Base-by-base conservation (phyloP, 1,140 invertebrate species). In the Drosophila dunni region DNA sequence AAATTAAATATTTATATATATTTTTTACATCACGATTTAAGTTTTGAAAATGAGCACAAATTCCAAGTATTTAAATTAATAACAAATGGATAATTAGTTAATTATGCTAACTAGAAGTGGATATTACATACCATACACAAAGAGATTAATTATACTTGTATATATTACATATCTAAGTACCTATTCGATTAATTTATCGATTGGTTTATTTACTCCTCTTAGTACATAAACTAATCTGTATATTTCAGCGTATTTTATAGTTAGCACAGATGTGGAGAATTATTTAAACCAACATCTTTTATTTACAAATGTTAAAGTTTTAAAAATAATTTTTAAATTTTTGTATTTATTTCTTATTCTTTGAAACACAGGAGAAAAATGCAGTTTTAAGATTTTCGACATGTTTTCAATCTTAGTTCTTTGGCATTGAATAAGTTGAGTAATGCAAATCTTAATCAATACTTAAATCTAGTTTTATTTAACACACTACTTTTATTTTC, bases 21-120 rank as follows among this genome's bases (percentile, higher is more conserved):
- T 70, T 10, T 42, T 53, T 34, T 60, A 67, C 69, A 72, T 60
- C 50, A 58, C 56, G 38, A 57, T 50, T 70, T 17, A 42, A 85
- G 63, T 44, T 60, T 57, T 38, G 67, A 70, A 78, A 86, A 66
- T 79, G 79, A 86, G 83, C 71, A 76, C 76, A 82, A 67, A 42
- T 67, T 67, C 45, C 48, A 68, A 60, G 50, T 34, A 17, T 24
- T 33, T 60, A 29, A 60, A 10, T 33, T 60, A 17, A 11, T 60
- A 44, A 48, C 56, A 54, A 56, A 63, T 38, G 20, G 38, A 17
- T 46, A 24, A 57, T 73, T 74, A 45, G 24, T 60, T 64, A 77
- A 60, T 78, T 50, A 75, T 64, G 62, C 66, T 77, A 84, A 66
- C 73, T 80, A 72, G 80, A 79, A 62, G 42, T 36, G n/a, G 24